Percentiles rank a stretch among this genome's conserved stretches.
Conservation (phyloP, 2,113 vertebrate genomes). For the Sigmodon hispidus region DNA sequence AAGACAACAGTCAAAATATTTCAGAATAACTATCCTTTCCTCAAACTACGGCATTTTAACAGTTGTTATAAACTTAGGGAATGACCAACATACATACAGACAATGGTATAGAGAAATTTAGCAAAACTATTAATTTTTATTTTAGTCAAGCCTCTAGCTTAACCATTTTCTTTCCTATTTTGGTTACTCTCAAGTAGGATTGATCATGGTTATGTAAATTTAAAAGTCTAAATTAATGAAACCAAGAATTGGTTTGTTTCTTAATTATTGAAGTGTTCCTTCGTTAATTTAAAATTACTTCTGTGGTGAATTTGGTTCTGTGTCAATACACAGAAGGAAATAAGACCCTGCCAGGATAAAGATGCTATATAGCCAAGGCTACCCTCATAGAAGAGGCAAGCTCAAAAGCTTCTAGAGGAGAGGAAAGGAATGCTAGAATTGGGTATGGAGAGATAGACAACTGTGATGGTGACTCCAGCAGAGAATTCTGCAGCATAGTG, state of each 20-base stretch:
- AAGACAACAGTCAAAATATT: constrained; percentile 59
- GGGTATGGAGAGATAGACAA: neutral
- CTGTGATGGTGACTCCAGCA: neutral
- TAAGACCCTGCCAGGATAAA: neutral
- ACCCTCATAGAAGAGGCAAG: neutral
- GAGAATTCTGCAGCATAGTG: neutral
- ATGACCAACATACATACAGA: neutral
- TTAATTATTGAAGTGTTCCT: neutral
- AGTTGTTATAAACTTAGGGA: neutral
- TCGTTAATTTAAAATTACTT: neutral
- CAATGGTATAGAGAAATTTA: neutral
- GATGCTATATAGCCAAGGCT: neutral
- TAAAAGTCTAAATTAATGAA: neutral
- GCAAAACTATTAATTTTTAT: neutral
- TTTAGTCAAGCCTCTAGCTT: neutral
- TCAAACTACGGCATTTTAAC: neutral
- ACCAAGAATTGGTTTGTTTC: neutral
- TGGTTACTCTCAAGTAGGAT: neutral
- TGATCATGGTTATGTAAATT: neutral
- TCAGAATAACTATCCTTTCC: neutral
- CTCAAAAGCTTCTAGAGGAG: neutral
- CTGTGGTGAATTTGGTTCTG: neutral
- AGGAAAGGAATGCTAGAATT: neutral
- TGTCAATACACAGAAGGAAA: neutral
- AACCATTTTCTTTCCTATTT: neutral